Percentiles rank a stretch among this genome's conserved stretches.
These are phyloP conservation scores for Petroica traversi DNA, from an alignment of 2,113 vertebrate genomes.

Conservation along the genomic window DNA sequence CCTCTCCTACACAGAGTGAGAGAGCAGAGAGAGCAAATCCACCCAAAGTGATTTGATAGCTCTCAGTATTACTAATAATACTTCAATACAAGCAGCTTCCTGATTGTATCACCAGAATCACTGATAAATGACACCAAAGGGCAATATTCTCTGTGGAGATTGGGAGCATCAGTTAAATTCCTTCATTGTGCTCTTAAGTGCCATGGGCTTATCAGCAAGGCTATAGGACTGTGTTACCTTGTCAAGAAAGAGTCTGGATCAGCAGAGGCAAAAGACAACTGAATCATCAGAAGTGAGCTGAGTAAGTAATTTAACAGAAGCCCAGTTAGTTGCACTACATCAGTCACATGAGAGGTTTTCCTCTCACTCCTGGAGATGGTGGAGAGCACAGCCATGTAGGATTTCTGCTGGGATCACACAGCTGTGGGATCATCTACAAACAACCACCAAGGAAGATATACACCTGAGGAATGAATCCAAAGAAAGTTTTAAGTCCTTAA, in stretches of 20 bases:
- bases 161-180: slow-evolving; percentile 20
- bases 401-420: background rate
- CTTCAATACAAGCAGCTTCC: background rate
- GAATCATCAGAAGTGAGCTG: background rate
- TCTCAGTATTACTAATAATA: slow-evolving; percentile 24
- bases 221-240: background rate
- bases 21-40: background rate
- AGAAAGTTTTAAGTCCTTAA: background rate
- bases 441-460: fast-evolving
- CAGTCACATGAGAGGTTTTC: background rate
- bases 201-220: background rate
- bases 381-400: background rate
- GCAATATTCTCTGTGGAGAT: slow-evolving; percentile 23
- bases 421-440: background rate
- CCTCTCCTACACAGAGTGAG: background rate
- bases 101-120: slow-evolving; percentile 26
- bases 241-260: background rate
- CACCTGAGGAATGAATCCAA: background rate
- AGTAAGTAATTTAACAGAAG: background rate
- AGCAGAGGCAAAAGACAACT: background rate
- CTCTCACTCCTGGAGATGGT: background rate
- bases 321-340: background rate
- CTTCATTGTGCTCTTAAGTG: background rate
- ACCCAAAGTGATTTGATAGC: background rate
- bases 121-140: slow-evolving; percentile 45